Conservation (phyloP, 2,888 invertebrate species). For the Phoenoteleia sp. region DNA sequence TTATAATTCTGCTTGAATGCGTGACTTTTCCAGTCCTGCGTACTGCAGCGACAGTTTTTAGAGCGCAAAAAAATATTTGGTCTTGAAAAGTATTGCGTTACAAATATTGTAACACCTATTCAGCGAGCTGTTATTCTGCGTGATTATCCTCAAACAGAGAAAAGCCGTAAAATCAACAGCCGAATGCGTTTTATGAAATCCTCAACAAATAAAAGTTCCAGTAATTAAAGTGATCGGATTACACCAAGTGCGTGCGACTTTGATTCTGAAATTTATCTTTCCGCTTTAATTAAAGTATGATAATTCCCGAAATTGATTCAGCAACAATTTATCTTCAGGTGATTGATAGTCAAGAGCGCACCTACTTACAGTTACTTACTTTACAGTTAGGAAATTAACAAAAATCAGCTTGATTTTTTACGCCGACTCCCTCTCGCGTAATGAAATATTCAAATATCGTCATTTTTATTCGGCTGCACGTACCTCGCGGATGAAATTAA, state of each 20-base stretch:
- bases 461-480: slow-evolving; percentile 27
- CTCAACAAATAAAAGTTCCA: slow-evolving; percentile 27
- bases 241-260: neutral
- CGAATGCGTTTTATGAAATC: slow-evolving; percentile 29
- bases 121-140: slow-evolving; percentile 29
- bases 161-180: slow-evolving; percentile 46
- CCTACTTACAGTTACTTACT: neutral
- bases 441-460: slow-evolving; percentile 29
- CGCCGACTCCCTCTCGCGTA: neutral
- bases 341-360: neutral
- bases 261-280: slow-evolving; percentile 9
- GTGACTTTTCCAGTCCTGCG: slow-evolving; percentile 51
- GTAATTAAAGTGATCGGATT: slow-evolving; percentile 32
- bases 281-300: slow-evolving; percentile 33
- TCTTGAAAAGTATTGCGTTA: slow-evolving; percentile 21
- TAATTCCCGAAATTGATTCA: slow-evolving; percentile 20
- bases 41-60: slow-evolving; percentile 27
- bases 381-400: slow-evolving; percentile 15
- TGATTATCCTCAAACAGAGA: slow-evolving; percentile 23
- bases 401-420: neutral
- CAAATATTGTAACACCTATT: slow-evolving; percentile 33
- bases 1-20: slow-evolving; percentile 41
- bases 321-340: slow-evolving; percentile 9
- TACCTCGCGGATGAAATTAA: slow-evolving; percentile 36
- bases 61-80: slow-evolving; percentile 24